These are phyloP conservation scores for Sander lucioperca DNA, from an alignment of 2,113 vertebrate species.

Conservation along the genomic window DNA sequence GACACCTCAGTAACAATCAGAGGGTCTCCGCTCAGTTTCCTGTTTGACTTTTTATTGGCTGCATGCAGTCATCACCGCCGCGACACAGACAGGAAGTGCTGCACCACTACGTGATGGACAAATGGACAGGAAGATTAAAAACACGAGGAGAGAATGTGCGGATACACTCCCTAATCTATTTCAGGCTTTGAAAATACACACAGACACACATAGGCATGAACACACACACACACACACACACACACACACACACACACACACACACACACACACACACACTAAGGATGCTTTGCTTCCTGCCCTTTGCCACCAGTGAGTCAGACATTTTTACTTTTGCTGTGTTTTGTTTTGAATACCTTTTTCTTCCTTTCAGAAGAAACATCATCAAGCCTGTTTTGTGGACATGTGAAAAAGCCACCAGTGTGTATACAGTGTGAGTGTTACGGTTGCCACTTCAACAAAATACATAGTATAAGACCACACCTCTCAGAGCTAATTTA, in stretches of 20 bases:
- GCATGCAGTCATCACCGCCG: slow-evolving; percentile 61
- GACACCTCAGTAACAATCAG: slow-evolving; percentile 80
- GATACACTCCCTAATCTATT: slow-evolving; percentile 79
- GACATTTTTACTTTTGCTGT: slow-evolving; percentile 60
- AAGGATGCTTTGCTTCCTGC: slow-evolving; percentile 75
- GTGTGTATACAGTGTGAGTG: background rate
- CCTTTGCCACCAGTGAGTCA: slow-evolving; percentile 64
- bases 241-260: slow-evolving; percentile 38
- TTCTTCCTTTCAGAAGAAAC: slow-evolving; percentile 58
- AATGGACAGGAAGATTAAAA: slow-evolving; percentile 82
- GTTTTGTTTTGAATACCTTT: slow-evolving; percentile 72
- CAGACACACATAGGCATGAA: background rate
- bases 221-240: slow-evolving; percentile 23
- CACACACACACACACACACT: slow-evolving; percentile 21
- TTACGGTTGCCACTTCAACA: background rate
- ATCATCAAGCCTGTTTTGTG: slow-evolving; percentile 21
- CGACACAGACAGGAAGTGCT: slow-evolving; percentile 73
- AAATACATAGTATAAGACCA: background rate
- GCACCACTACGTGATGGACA: slow-evolving; percentile 73
- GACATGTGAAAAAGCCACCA: slow-evolving; percentile 18
- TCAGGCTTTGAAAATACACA: slow-evolving; percentile 65
- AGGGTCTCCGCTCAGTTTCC: slow-evolving; percentile 73
- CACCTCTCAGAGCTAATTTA: background rate
- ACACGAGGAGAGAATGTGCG: slow-evolving; percentile 74
- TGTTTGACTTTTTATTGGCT: slow-evolving; percentile 82